A percentile compares a stretch with the other conserved stretches of the same genome.
These are phyloP conservation scores for Allygus modestus DNA, from an alignment of 2,888 invertebrate genomes.

Conservation along the genomic window DNA sequence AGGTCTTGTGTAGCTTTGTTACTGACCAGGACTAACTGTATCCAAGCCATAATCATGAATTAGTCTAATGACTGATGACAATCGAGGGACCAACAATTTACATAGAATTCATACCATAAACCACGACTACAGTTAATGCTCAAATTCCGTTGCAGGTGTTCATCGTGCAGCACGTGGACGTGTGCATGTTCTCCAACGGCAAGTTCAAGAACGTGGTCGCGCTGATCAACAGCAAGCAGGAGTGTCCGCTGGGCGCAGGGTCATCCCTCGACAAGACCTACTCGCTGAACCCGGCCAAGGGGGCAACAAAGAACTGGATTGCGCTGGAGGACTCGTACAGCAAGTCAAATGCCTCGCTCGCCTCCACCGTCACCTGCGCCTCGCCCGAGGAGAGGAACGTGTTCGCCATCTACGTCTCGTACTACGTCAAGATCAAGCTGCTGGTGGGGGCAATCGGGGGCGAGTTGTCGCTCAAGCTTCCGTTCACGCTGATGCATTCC, in stretches of 20 bases:
- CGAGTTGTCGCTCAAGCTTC: constrained; percentile 87
- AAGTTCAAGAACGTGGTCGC: constrained; percentile 97
- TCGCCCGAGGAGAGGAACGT: constrained; percentile 88
- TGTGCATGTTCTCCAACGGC: constrained; percentile 96
- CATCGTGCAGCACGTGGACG: constrained; percentile 93
- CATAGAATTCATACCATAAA: too few relatives aligned
- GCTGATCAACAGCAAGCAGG: constrained; percentile 79
- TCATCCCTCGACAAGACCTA: constrained; percentile 80
- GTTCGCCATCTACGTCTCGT: constrained; percentile 94
- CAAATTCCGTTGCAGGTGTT: constrained; percentile 79
- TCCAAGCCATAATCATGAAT: too few relatives aligned
- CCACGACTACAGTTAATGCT: too few relatives aligned
- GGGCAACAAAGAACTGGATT: constrained; percentile 93
- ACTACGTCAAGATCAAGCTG: constrained; percentile 93
- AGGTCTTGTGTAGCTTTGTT: too few relatives aligned
- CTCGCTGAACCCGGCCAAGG: constrained; percentile 84
- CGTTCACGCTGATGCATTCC: constrained; percentile 88
- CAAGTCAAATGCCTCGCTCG: constrained; percentile 78
- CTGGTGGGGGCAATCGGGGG: constrained; percentile 89
- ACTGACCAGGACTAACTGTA: too few relatives aligned
- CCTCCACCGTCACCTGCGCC: constrained; percentile 78
- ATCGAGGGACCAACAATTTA: too few relatives aligned
- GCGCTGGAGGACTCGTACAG: constrained; percentile 92
- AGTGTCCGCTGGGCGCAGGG: constrained; percentile 82
- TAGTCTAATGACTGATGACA: too few relatives aligned